A percentile compares a stretch with the other conserved stretches of the same genome.
These are phyloP conservation scores for Aradophagus sp. DNA, from an alignment of 1,140 invertebrate genomes.

Conservation along the genomic window DNA sequence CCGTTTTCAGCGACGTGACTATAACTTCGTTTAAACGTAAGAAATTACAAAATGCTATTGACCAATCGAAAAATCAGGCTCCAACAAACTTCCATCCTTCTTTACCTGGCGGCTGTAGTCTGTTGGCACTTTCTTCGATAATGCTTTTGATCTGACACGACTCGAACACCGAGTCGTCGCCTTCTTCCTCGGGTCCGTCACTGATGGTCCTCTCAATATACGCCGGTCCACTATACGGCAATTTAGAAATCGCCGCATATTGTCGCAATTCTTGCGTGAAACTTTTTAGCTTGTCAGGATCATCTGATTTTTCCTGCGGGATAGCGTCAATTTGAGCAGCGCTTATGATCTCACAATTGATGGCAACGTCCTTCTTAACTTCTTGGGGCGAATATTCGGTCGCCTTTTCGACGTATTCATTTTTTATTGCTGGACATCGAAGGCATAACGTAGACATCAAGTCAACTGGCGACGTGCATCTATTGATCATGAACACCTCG, in stretches of 20 bases:
- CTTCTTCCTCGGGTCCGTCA: slow-evolving; percentile 68
- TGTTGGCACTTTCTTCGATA: slow-evolving; percentile 21
- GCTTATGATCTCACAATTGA: slow-evolving; percentile 21
- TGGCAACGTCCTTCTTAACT: slow-evolving; percentile 20
- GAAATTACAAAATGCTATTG: not conserved
- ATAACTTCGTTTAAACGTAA: not conserved
- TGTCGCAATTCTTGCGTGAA: slow-evolving; percentile 33
- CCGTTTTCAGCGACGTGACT: too few species aligned
- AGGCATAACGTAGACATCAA: slow-evolving; percentile 24
- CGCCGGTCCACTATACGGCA: slow-evolving; percentile 57
- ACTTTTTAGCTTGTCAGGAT: slow-evolving; percentile 17
- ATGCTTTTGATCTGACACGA: slow-evolving; percentile 49
- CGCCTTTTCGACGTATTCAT: slow-evolving; percentile 33
- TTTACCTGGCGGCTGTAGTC: slow-evolving; percentile 42
- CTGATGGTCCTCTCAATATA: slow-evolving; percentile 67
- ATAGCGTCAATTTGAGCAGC: slow-evolving; percentile 2
- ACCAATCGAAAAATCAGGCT: not conserved
- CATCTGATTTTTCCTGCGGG: slow-evolving; percentile 1
- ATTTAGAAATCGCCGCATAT: slow-evolving; percentile 13
- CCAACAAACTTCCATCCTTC: not conserved
- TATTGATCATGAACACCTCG: slow-evolving; percentile 29
- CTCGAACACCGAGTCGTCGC: slow-evolving; percentile 72
- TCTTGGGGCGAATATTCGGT: slow-evolving; percentile 52
- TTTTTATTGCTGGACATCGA: slow-evolving; percentile 24
- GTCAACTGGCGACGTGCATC: slow-evolving; percentile 37